Evolutionary conservation across 2,113 vertebrate genomes (phyloP).

Genomic region (Siniperca chuatsi): DNA sequence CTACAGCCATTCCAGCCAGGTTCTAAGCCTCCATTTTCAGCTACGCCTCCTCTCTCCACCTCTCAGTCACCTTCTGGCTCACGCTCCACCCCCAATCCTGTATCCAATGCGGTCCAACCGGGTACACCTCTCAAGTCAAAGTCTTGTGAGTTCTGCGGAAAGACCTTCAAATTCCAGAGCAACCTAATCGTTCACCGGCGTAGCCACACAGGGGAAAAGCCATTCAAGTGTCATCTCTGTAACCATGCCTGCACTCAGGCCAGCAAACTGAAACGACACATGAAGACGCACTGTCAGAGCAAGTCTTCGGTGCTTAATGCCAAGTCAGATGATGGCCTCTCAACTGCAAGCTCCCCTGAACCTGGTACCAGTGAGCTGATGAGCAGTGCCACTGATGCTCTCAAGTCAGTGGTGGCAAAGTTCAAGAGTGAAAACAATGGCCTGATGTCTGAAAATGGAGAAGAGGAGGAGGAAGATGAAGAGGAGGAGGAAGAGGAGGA

Average conservation of each 20-base stretch:
- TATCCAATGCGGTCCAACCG: constrained; percentile 76
- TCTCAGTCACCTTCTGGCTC: constrained; percentile 93
- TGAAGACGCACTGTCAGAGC: constrained; percentile 97
- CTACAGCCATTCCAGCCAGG: constrained; percentile 97
- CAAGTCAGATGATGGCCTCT: constrained; percentile 96
- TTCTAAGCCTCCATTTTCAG: constrained; percentile 95
- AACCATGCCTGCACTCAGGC: constrained; percentile 99
- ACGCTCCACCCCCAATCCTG: constrained; percentile 84
- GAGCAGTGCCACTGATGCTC: constrained; percentile 93
- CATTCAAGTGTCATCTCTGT: constrained; percentile 98
- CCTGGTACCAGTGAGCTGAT: constrained; percentile 94
- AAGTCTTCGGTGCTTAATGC: constrained; percentile 92
- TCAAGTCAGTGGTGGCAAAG: constrained; percentile 97
- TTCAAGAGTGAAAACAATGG: constrained; percentile 96
- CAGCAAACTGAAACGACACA: constrained; percentile 98
- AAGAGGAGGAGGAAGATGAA: constrained; percentile 84
- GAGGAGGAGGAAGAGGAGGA: constrained; percentile 75
- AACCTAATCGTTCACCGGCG: constrained; percentile 97
- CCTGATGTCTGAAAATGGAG: constrained; percentile 92
- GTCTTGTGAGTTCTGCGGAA: constrained; percentile 98
- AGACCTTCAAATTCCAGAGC: constrained; percentile 99
- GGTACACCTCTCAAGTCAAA: constrained; percentile 93
- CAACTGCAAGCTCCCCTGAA: constrained; percentile 94
- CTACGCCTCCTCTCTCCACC: constrained; percentile 94
- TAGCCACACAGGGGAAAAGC: constrained; percentile 98